Evolutionary conservation across 2,797 vertebrate genomes (phyloP).

Genomic region (Manis javanica): DNA sequence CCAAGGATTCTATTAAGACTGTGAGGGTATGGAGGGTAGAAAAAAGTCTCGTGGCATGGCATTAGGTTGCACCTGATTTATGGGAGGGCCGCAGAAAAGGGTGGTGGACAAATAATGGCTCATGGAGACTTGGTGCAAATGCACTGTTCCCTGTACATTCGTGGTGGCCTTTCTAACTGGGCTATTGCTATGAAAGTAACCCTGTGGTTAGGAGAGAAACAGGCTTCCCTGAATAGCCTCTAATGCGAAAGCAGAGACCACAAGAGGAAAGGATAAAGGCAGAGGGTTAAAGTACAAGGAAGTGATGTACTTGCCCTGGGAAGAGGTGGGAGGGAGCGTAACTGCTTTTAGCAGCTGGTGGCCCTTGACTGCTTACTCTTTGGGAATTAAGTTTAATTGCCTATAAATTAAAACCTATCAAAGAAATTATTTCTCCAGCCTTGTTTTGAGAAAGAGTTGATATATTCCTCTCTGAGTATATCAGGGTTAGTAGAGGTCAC

Average conservation of each 20-base stretch:
- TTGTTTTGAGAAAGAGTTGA: constrained; percentile 33
- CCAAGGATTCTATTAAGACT: neutral
- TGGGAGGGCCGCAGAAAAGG: neutral
- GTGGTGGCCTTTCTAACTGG: constrained; percentile 22
- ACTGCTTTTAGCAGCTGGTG: neutral
- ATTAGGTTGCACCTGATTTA: neutral
- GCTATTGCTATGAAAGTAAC: neutral
- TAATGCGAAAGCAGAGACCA: neutral
- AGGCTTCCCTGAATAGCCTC: neutral
- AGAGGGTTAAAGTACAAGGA: neutral
- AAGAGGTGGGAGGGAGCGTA: neutral
- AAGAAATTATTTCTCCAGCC: neutral
- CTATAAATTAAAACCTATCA: constrained; percentile 5
- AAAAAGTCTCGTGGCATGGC: neutral
- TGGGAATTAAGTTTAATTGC: constrained; percentile 29
- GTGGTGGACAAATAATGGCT: neutral
- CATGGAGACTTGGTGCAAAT: neutral
- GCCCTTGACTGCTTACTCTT: neutral
- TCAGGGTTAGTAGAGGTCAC: constrained; percentile 27
- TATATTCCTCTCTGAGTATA: neutral
- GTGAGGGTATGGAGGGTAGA: neutral
- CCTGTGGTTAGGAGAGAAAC: neutral
- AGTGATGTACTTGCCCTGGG: neutral
- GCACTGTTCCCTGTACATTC: neutral
- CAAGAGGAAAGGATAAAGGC: neutral